A percentile compares a stretch with the other conserved stretches of the same genome.
These are phyloP conservation scores for Catalaphyllia jardinei DNA, from an alignment of 64 coral and sea anemone species.

Conservation along the genomic window DNA sequence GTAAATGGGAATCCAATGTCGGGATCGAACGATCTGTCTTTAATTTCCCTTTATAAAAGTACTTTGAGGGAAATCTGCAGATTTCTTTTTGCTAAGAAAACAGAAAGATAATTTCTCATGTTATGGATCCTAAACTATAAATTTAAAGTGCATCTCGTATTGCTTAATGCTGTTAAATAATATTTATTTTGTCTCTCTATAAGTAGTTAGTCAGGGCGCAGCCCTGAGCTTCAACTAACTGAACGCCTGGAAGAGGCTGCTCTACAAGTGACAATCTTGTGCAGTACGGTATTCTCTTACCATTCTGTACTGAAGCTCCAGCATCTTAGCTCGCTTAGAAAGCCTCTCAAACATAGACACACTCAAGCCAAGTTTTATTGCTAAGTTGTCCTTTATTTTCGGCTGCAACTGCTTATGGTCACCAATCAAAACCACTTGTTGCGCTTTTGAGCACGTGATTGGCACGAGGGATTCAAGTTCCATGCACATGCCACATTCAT, in stretches of 20 bases:
- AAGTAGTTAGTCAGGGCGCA: too few relatives aligned
- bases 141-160: too few relatives aligned
- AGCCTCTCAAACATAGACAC: slow-evolving; percentile 90
- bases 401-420: slow-evolving; percentile 96
- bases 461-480: slow-evolving; percentile 84
- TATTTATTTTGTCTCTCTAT: too few relatives aligned
- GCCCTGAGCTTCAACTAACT: too few relatives aligned
- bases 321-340: slow-evolving; percentile 64
- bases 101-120: not conserved
- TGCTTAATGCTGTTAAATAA: too few relatives aligned
- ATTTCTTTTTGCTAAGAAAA: slow-evolving; percentile 56
- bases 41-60: slow-evolving; percentile 60
- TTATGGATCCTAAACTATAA: too few relatives aligned
- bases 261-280: too few relatives aligned
- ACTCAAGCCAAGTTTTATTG: slow-evolving; percentile 53
- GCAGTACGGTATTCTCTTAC: slow-evolving; percentile 20
- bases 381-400: slow-evolving; percentile 56
- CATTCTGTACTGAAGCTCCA: slow-evolving; percentile 89
- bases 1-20: not conserved
- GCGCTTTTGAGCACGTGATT: slow-evolving; percentile 68
- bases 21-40: slow-evolving; percentile 38
- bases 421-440: slow-evolving; percentile 84
- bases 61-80: slow-evolving; percentile 66
- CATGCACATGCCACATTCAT: slow-evolving; percentile 93
- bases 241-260: too few relatives aligned